Conservation (phyloP, 1,140 invertebrate species). For the Eupeodes corollae region DNA sequence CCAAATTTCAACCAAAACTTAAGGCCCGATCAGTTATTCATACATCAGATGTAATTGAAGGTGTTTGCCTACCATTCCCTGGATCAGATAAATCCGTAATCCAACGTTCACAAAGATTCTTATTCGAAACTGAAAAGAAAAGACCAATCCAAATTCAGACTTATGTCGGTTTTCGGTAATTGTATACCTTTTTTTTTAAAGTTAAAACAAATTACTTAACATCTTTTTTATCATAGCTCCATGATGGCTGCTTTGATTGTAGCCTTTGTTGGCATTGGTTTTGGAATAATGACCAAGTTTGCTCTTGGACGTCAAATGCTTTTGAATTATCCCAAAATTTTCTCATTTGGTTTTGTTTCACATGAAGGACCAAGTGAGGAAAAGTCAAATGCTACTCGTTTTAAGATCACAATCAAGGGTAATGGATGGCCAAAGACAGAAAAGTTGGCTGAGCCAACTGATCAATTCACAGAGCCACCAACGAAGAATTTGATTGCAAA, state of each 20-base stretch:
- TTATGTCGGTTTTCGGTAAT: conserved; percentile 45
- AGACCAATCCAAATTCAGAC: conserved; percentile 58
- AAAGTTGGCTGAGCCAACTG: conserved; percentile 45
- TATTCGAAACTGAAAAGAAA: conserved; percentile 54
- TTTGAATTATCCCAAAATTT: conserved; percentile 59
- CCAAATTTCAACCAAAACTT: conserved; percentile 49
- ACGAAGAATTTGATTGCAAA: conserved; percentile 56
- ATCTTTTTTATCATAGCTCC: not conserved
- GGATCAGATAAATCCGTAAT: conserved; percentile 72
- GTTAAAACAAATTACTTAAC: not conserved
- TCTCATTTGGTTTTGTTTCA: conserved; percentile 57
- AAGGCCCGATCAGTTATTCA: conserved; percentile 46
- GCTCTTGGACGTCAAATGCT: conserved; percentile 51
- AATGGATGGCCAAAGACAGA: conserved; percentile 65
- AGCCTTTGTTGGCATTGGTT: conserved; percentile 46
- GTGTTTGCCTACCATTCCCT: conserved; percentile 59
- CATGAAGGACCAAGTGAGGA: conserved; percentile 55
- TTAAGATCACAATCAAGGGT: conserved; percentile 58
- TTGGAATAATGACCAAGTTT: conserved; percentile 55
- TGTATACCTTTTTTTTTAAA: not conserved
- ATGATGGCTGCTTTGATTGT: conserved; percentile 31
- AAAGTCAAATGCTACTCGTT: conserved; percentile 47
- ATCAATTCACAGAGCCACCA: conserved; percentile 48
- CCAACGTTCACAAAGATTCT: conserved; percentile 59
- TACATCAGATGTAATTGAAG: conserved; percentile 43